Conservation (phyloP, 2,888 invertebrate species). For the Hydriomena furcata region DNA sequence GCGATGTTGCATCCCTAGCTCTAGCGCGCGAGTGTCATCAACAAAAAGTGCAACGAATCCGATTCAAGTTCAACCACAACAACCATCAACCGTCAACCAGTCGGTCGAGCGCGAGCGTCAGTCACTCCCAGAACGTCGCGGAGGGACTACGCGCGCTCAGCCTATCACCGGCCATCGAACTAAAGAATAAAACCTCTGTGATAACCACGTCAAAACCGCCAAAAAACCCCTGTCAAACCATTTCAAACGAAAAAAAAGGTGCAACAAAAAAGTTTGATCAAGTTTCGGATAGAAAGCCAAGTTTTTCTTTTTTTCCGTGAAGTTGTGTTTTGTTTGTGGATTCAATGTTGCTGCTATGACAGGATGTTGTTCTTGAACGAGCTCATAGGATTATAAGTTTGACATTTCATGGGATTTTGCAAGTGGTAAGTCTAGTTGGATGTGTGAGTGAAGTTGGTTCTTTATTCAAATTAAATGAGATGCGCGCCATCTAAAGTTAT, state of each 20-base stretch:
- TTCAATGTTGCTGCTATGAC: constrained; percentile 61
- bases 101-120: constrained; percentile 15
- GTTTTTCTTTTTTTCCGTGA: constrained; percentile 53
- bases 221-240: not conserved
- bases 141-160: not conserved
- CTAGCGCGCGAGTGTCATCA: constrained; percentile 21
- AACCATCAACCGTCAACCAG: constrained; percentile 3
- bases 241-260: not conserved
- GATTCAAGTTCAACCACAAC: constrained; percentile 29
- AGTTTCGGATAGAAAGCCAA: constrained; percentile 2
- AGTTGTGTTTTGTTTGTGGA: constrained; percentile 68
- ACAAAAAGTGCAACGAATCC: constrained; percentile 33
- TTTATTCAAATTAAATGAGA: too few relatives aligned
- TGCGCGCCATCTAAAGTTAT: too few relatives aligned
- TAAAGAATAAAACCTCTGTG: constrained; percentile 9
- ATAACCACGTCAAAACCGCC: not conserved
- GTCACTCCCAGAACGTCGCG: constrained; percentile 7
- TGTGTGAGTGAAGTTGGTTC: too few relatives aligned
- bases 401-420: constrained; percentile 72
- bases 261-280: constrained; percentile 36
- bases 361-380: constrained; percentile 69
- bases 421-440: constrained; percentile 61
- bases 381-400: constrained; percentile 59
- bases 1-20: too few relatives aligned
- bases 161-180: not conserved